Evolutionary conservation across 2,888 invertebrate genomes (phyloP).

Genomic region (Himalopsyche kuldschensis): DNA sequence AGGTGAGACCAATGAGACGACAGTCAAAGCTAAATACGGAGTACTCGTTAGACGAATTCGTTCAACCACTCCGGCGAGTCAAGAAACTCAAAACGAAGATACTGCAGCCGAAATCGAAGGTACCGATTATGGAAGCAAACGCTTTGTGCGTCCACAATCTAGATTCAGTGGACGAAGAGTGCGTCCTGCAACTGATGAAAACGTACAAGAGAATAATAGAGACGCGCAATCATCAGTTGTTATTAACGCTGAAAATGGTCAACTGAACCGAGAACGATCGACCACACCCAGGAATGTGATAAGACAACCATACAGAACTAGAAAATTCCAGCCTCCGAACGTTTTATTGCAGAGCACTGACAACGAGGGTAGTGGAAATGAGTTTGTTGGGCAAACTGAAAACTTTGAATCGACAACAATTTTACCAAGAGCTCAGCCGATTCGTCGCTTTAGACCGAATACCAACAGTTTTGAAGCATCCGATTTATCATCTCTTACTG

Average conservation of each 20-base stretch:
- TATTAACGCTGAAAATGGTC: constrained; percentile 41
- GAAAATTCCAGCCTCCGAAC: constrained; percentile 15
- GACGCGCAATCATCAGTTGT: neutral
- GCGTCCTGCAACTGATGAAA: constrained; percentile 1
- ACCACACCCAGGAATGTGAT: neutral
- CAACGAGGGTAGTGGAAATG: constrained; percentile 29
- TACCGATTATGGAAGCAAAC: constrained; percentile 29
- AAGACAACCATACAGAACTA: constrained; percentile 15
- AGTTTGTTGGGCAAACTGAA: constrained; percentile 24
- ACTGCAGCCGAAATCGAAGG: constrained; percentile 36
- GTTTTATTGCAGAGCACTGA: neutral
- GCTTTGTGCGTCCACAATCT: constrained; percentile 25
- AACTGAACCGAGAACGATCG: constrained; percentile 11
- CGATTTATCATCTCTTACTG: constrained; percentile 60
- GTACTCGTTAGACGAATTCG: constrained; percentile 50
- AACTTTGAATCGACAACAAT: constrained; percentile 42
- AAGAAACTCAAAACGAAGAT: constrained; percentile 47
- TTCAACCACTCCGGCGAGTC: constrained; percentile 57
- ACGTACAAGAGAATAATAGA: neutral
- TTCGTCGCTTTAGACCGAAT: constrained; percentile 48
- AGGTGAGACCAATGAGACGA: constrained; percentile 25
- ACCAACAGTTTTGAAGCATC: constrained; percentile 48
- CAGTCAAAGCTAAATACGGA: constrained; percentile 4
- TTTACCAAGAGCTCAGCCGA: constrained; percentile 24
- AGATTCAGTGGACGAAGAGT: constrained; percentile 14